Percentiles rank a stretch among this genome's conserved stretches.
Conservation (phyloP, 1,140 invertebrate genomes). For the Trichomalopsis sarcophagae region DNA sequence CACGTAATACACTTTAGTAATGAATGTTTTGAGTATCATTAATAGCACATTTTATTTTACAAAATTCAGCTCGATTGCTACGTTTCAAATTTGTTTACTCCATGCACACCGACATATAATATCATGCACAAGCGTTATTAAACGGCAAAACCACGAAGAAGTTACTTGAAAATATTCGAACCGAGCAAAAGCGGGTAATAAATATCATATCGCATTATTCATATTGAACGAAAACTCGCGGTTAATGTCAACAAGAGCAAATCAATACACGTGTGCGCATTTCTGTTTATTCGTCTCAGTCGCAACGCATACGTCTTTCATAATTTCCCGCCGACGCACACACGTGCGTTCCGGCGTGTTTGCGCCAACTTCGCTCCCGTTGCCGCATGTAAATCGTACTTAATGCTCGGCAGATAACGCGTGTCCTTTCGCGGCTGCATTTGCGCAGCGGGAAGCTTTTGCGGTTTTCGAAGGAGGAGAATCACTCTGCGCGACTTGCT, state of each 20-base stretch:
- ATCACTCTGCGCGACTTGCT: constrained; percentile 7
- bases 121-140: not conserved
- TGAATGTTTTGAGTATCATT: not conserved
- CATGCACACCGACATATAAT: not conserved
- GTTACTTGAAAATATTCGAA: not conserved
- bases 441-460: not conserved
- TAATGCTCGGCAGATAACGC: constrained; percentile 42
- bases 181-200: not conserved
- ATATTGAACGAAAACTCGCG: not conserved
- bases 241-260: constrained; percentile 8
- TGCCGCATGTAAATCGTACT: constrained; percentile 40
- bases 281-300: not conserved
- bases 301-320: not conserved
- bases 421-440: not conserved
- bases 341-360: constrained; percentile 10
- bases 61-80: not conserved
- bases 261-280: not conserved
- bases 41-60: not conserved
- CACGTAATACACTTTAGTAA: no score
- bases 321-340: constrained; percentile 25
- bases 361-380: constrained; percentile 28
- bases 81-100: not conserved
- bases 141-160: not conserved
- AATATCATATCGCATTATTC: not conserved
- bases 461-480: constrained; percentile 27